Evolutionary conservation across 2,113 vertebrate genomes (phyloP).

Genomic region (Galeopterus variegatus): DNA sequence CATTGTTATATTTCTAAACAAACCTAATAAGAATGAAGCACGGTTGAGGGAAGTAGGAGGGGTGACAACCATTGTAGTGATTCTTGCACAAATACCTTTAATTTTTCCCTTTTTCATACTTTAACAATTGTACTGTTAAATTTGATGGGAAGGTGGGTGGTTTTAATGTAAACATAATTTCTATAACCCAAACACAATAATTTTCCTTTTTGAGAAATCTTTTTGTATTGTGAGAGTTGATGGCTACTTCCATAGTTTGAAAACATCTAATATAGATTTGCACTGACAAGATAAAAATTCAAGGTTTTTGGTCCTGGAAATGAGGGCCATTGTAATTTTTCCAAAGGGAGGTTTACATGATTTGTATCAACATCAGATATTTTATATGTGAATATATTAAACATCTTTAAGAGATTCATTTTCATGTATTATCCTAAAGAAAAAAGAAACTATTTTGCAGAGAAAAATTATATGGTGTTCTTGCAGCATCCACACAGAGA

Average conservation of each 20-base stretch:
- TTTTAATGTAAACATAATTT: constrained; percentile 85
- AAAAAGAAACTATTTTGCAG: constrained; percentile 87
- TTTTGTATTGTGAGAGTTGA: constrained; percentile 87
- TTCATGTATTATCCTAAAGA: constrained; percentile 88
- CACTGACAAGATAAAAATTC: constrained; percentile 89
- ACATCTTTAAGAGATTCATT: constrained; percentile 87
- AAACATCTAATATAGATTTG: constrained; percentile 89
- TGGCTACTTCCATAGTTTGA: constrained; percentile 87
- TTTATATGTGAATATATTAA: constrained; percentile 90
- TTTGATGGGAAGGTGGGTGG: constrained; percentile 79
- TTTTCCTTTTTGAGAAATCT: constrained; percentile 86
- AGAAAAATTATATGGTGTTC: constrained; percentile 83
- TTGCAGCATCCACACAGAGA: constrained; percentile 68
- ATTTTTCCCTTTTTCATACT: constrained; percentile 87
- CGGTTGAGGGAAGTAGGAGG: constrained; percentile 69
- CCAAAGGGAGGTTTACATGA: constrained; percentile 87
- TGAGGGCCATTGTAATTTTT: constrained; percentile 87
- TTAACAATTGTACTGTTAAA: constrained; percentile 84
- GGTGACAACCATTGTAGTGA: constrained; percentile 82
- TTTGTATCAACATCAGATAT: constrained; percentile 89
- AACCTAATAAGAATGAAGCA: constrained; percentile 79
- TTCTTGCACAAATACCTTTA: constrained; percentile 89
- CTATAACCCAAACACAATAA: constrained; percentile 86
- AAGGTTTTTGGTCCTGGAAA: constrained; percentile 86
- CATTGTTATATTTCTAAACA: constrained; percentile 72